Evolutionary conservation across 2,888 invertebrate species (phyloP), one percentile per base, ranked within the genome.

Genomic region (Chymomyza amoena): DNA sequence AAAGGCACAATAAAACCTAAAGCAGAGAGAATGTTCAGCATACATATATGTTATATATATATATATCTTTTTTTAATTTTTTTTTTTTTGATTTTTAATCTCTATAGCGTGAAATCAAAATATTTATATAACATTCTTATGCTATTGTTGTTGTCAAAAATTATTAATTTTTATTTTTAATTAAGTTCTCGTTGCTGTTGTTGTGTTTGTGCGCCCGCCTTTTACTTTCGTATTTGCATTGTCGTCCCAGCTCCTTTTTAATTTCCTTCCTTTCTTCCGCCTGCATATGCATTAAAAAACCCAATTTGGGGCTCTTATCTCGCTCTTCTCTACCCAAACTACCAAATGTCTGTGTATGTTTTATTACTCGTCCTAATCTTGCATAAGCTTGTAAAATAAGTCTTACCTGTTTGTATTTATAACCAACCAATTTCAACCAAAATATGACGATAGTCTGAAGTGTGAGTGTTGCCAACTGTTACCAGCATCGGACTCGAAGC

Each of bases 291-390:
- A 51, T 51, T 15, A 51, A 51, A 15, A 51, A 51, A 15, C 51
- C 51, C 51, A 6, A 16, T 51, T 51, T 6, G 6, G 6, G 51
- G 51, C 0, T 51, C 6, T 2, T n/a, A 36, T 25, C 36, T 15
- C 13, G 10, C 51, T 51, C 15, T 9, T 1, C 51, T 6, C 6
- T n/a, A n/a, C 51, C 16, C 6, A 10, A 51, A 16, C 6, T 1
- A 13, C 51, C 51, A 51, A 63, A 45, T 64, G 50, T 60, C 39
- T 64, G 63, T 62, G 62, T 67, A 71, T 71, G 25, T 73, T 77
- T 76, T 79, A 73, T 74, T 69, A 75, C 73, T 77, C 74, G 79
- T 76, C n/a, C n/a, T n/a, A 73, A 77, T 77, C 77, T 71, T 66
- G 64, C 66, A 66, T 59, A 65, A 13, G 13, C 39, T 39, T 39